A percentile compares a stretch with the other conserved stretches of the same genome.
Evolutionary conservation across 2,888 invertebrate species (phyloP).

Genomic region (Drosophila maculinotata): DNA sequence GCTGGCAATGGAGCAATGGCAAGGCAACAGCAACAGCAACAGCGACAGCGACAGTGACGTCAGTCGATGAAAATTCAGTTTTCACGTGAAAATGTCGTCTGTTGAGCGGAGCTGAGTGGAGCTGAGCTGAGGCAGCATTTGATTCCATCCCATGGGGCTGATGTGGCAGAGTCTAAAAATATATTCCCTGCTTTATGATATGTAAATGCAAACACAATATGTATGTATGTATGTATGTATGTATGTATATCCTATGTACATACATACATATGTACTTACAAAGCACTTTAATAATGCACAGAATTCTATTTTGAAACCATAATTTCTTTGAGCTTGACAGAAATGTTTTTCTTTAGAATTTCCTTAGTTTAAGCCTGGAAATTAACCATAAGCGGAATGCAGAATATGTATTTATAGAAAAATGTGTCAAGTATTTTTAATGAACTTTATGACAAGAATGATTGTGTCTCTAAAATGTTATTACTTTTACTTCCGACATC

Average conservation of each 20-base stretch:
- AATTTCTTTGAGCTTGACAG: neutral
- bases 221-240: neutral
- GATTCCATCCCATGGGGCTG: slow-evolving; percentile 18
- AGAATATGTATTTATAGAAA: no score
- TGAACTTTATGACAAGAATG: no score
- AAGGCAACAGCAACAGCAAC: no score
- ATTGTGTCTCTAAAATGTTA: no score
- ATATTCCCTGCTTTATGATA: slow-evolving; percentile 4
- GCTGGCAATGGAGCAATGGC: slow-evolving; percentile 38
- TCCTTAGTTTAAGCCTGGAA: no score
- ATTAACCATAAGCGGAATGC: no score
- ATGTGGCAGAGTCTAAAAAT: slow-evolving; percentile 9
- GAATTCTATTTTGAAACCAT: neutral
- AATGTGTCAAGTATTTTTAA: no score
- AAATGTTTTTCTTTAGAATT: slow-evolving; percentile 3
- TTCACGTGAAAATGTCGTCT: slow-evolving; percentile 60
- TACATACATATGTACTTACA: neutral
- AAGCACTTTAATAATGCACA: slow-evolving; percentile 6
- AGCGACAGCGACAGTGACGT: slow-evolving; percentile 46
- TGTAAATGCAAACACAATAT: no score
- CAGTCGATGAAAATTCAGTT: slow-evolving; percentile 35
- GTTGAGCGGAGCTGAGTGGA: no score
- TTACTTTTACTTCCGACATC: no score
- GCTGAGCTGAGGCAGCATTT: slow-evolving; percentile 25
- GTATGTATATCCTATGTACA: neutral